Base-by-base conservation (phyloP, 2,113 vertebrate genomes). In the Pipa parva region DNA sequence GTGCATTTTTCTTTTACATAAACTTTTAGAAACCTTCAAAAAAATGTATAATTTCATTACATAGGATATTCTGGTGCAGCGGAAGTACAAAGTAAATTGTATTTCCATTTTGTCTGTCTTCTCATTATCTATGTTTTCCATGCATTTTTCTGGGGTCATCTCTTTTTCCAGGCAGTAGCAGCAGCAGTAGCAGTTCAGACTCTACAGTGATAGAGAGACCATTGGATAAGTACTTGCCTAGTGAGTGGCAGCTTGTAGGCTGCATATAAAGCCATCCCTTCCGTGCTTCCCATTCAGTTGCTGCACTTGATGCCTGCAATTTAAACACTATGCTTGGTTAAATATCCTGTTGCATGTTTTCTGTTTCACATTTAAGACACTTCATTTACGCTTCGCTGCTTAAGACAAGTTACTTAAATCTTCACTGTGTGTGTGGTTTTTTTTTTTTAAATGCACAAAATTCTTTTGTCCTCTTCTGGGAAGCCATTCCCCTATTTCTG, bases 121-220 rank as follows among this genome's bases (percentile, higher is more conserved):
- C 67, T 78, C 72, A 80, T 78, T 62, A 75, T 26, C 72, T 79
- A 82, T 80, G 79, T 78, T 75, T 72, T 76, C 78, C 77, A 52
- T 69, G 46, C 33, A 28, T 13, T 61, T 50, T 54, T 70, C 63
- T 82, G 80, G 86, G 85, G 83, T 55, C 83, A 77, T 86, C 79
- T 91, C 79, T 84, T 80, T 85, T 92, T 93, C 74, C 90, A 95
- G 92, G 90, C 83, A 92, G 87, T 88, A 83, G 85, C 86, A 89
- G 88, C 84, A 90, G 88, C 87, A 88, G 85, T 91, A 92, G 87
- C 80, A 88, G 90, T 79, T 91, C 89, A 79, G 87, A 85, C 85
- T 90, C 85, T 73, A 90, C 87, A 90, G 86, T 92, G 79, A 83
- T 86, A 83, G 87, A 85, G 77, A 85, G 85, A 85, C 88, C 90